Percentiles rank a stretch among this genome's conserved stretches.
Conservation (phyloP, 53 echinoderm and acorn worm species). For the Mesocentrotus franciscanus region DNA sequence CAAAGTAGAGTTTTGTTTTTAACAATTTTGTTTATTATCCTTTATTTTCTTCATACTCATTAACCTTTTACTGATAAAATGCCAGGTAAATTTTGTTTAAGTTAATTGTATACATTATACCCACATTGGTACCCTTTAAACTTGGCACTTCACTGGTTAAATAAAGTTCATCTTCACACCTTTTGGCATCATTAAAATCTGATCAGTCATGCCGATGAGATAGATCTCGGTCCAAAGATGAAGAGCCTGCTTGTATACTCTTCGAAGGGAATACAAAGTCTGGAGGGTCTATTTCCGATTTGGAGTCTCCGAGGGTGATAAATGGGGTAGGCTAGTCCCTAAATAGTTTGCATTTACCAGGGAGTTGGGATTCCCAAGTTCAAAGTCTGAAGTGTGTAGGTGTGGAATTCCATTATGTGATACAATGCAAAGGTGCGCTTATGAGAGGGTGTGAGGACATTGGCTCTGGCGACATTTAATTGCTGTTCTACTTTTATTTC, state of each 20-base stretch:
- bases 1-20: too few relatives aligned
- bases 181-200: background rate
- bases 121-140: background rate
- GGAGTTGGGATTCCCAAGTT: background rate
- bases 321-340: background rate
- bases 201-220: background rate
- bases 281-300: constrained; percentile 38
- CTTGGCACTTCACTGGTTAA: background rate
- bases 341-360: background rate
- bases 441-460: too few relatives aligned
- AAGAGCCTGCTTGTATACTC: background rate
- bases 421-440: too few relatives aligned
- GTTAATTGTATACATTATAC: too few relatives aligned
- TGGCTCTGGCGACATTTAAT: too few relatives aligned
- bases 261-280: background rate
- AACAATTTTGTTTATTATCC: too few relatives aligned
- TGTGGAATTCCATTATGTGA: background rate
- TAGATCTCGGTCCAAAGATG: constrained; percentile 3
- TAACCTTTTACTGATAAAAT: too few relatives aligned
- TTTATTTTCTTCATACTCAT: too few relatives aligned
- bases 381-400: constrained; percentile 5
- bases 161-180: constrained; percentile 13
- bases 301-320: background rate
- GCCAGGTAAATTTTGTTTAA: too few relatives aligned
- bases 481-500: too few relatives aligned